Base-by-base conservation (phyloP, 1,140 invertebrate species). In the Drosophila orena region DNA sequence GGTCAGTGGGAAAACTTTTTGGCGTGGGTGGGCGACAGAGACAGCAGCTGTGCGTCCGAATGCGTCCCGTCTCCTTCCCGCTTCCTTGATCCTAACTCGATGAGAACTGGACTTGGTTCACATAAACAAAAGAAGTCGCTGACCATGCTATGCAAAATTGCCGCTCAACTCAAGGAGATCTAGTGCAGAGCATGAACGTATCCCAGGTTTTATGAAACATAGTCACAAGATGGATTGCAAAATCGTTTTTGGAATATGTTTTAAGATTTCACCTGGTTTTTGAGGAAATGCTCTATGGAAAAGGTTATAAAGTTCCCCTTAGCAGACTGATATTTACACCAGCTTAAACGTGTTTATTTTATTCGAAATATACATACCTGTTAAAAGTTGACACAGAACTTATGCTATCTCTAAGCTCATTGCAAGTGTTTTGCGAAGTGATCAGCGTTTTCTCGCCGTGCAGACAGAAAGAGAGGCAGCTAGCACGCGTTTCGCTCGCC, bases 61-160 rank as follows among this genome's bases (percentile, higher is more conserved):
- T 85, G 78, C 49, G 64, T 49, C 59, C 55, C 57, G 30, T 44
- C 54, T 62, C 73, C 3, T 37, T 37, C 46, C 78, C 12, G 60
- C 22, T 20, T 30, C 61, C 46, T 46, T 17, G 49, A 40, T 40
- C 17, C 17, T 24, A 15, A 46, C 43, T 27, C 30, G 66, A 79
- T 85, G 81, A 77, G 81, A 85, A 88, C 58, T 72, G 83, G 65
- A 74, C 84, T 46, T 58, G 84, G 81, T 85, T 85, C 81, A 88
- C 81, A 85, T 55, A 78, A 74, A 64, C 42, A 74, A 55, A 62
- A 76, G 47, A 42, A 55, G 43, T 73, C 38, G 22, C 50, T 62
- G 37, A 35, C 71, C 42, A 50, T 55, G 52, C 56, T 73, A 73
- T 73, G 57, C 71, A 73, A 74, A 74, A 74, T 73, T 62, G 24